Base-by-base conservation (phyloP, 2,888 invertebrate genomes). In the Psococerastis gibbosa region DNA sequence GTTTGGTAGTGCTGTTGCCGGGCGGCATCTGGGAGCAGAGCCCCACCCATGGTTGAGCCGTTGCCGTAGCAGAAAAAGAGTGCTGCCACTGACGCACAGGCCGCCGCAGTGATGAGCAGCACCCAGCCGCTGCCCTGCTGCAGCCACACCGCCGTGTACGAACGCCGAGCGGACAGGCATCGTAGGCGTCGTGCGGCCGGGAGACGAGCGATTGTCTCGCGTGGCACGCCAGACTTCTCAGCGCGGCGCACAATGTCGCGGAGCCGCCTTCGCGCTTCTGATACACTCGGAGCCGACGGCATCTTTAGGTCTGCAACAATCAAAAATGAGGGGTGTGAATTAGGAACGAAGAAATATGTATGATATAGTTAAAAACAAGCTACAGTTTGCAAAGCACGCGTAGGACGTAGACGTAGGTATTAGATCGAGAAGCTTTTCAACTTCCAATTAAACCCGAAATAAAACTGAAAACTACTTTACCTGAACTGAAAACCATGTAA, bases 61-160 rank as follows among this genome's bases (percentile, higher is more conserved):
- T 20, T 20, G 22, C 20, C 20, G 22, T 38, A 38, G 22, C 38
- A 38, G 8, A 38, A 17, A 20, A 38, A 38, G 22, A 38, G 9
- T 18, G 38, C 38, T 5, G 38, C 38, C 6, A 38, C 13, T n/a
- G 20, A 20, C 13, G 20, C 38, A 20, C 17, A 38, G n/a, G 38
- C 38, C 17, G 38, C 38, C 4, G 38, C 20, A 17, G 38, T 22
- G 17, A 38, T 38, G 17, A 38, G 22, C n/a, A 38, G 6, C 5
- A 38, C 38, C 38, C 38, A 38, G n/a, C 18, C 38, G 18, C 38
- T 38, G 20, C 38, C 38, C n/a, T 38, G 38, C 38, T 22, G 22
- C 17, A 38, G 20, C 18, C 16, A 38, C 3, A 20, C 22, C 6
- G 20, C n/a, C 3, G 20, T 22, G 20, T n/a, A 13, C 3, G 38